Evolutionary conservation across 2,888 invertebrate genomes (phyloP), one percentile per base, ranked within the genome.

Genomic region (Drymonia ruficornis): DNA sequence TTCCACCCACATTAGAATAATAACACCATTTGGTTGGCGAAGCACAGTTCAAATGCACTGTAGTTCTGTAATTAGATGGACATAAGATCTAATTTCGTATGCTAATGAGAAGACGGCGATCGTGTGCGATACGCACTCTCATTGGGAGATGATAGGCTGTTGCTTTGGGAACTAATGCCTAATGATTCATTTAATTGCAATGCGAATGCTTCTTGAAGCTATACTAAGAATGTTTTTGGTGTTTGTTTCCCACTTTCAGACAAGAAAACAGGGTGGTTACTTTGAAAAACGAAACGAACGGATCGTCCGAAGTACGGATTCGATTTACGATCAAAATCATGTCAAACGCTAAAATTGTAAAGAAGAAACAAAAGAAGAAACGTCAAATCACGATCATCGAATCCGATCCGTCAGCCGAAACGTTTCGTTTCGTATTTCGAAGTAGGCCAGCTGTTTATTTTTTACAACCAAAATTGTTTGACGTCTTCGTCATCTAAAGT

Each of bases 1-100:
- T 64, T 69, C 67, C 64, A 59, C 62, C 59, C 55, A 75, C 79
- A 82, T 87, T 86, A 86, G 83, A 87, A 81, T 88, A 89, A 89
- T 87, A 72, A 87, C 81, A 83, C 72, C 71, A 78, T 73, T 72
- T 72, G 67, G 61, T 56, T 53, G 53, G 38, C 52, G 44, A 38
- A 55, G 52, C 50, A 34, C 38, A 29, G 16, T 40, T 43, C 40
- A 55, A 51, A 47, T 49, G 29, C 29, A 40, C 34, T 61, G 53
- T 57, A 64, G 70, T 72, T 76, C 74, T 74, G 73, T 83, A 86
- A 87, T 87, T 80, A 72, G 72, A 75, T 67, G 69, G 58, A 59
- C 62, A 65, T 67, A 74, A 72, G 59, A 69, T 66, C 77, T 77
- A 74, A 86, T 86, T 84, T 81, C 71, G 69, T 82, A 87, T 86